These are phyloP conservation scores for Lagopus muta DNA, from an alignment of 2,113 vertebrate species.

Conservation along the genomic window DNA sequence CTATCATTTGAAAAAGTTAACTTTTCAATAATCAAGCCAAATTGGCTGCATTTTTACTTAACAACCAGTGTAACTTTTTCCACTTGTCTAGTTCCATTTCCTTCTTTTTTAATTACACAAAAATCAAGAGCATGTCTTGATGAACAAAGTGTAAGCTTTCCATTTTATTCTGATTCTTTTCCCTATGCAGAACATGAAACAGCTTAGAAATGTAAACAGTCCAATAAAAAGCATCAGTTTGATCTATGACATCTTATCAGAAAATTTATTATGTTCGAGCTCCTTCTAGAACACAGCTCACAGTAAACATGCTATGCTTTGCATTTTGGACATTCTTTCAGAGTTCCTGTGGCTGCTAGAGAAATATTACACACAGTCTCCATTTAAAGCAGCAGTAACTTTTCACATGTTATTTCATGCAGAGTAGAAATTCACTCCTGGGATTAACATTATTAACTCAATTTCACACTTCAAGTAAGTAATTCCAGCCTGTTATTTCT, in stretches of 20 bases:
- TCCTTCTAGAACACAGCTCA: not conserved
- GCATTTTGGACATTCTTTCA: not conserved
- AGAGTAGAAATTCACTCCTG: not conserved
- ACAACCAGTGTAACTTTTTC: not conserved
- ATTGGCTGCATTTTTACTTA: not conserved
- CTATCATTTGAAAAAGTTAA: not conserved
- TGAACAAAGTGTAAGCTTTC: not conserved
- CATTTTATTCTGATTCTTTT: not conserved
- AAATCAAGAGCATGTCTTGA: not conserved
- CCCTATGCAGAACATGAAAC: not conserved
- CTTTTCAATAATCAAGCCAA: not conserved
- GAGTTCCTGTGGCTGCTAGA: not conserved
- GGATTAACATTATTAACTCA: conserved; percentile 67
- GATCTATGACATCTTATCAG: not conserved
- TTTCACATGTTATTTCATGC: conserved; percentile 9
- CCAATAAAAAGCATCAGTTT: not conserved
- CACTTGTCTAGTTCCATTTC: not conserved
- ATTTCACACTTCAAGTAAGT: conserved; percentile 66
- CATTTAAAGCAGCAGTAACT: not conserved
- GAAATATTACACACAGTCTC: not conserved
- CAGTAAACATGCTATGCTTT: not conserved
- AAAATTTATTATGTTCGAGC: not conserved
- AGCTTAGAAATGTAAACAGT: accelerated
- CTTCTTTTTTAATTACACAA: not conserved
- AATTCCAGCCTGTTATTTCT: conserved; percentile 24